Evolutionary conservation across 2,113 vertebrate genomes (phyloP).

Genomic region (Carassius carassius): DNA sequence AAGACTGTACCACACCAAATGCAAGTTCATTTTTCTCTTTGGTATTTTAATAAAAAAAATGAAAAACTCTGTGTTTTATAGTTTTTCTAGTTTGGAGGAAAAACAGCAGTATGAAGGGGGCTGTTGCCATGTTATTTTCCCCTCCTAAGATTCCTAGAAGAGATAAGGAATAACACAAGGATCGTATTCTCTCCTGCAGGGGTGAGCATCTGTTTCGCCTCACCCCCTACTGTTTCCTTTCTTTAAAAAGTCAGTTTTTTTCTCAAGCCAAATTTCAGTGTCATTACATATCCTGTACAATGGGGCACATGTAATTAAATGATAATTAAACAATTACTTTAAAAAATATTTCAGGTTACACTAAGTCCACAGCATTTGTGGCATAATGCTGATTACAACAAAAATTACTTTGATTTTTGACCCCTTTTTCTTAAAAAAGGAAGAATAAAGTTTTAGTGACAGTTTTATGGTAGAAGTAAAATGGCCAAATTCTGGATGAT

Average conservation of each 20-base stretch:
- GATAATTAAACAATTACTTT: constrained; percentile 53
- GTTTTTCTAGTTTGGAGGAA: constrained; percentile 10
- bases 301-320: constrained; percentile 39
- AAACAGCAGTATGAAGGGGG: not conserved
- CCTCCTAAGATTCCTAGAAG: not conserved
- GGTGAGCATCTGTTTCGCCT: constrained; percentile 37
- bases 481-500: not conserved
- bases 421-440: too few species aligned
- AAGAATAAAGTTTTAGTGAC: not conserved
- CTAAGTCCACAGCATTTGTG: not conserved
- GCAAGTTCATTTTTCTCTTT: not conserved
- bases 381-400: not conserved
- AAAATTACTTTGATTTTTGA: not conserved
- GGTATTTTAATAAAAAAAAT: constrained; percentile 3
- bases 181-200: constrained; percentile 18
- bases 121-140: not conserved
- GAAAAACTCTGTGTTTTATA: not conserved
- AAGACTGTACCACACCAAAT: constrained; percentile 6
- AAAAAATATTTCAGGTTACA: not conserved
- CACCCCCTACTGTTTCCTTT: constrained; percentile 13
- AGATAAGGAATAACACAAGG: constrained; percentile 15
- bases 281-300: not conserved
- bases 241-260: not conserved
- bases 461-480: not conserved
- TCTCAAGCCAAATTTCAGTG: constrained; percentile 4